Evolutionary conservation across 2,888 invertebrate genomes (phyloP).

Genomic region (Phanerotoma sp.): DNA sequence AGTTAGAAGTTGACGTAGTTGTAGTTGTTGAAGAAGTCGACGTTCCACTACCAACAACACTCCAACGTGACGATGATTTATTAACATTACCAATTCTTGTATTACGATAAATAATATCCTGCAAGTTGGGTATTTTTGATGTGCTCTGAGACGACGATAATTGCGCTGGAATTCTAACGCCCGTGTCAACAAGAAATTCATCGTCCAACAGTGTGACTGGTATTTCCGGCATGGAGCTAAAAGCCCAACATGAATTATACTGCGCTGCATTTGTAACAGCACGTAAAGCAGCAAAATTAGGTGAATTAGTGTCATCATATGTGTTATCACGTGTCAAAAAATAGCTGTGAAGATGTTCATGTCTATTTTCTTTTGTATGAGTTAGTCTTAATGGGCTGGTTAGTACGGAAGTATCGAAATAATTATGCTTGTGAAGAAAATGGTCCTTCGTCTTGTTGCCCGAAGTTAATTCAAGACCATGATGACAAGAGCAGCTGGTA

Average conservation of each 20-base stretch:
- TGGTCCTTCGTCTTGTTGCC: conserved; percentile 20
- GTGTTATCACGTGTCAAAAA: conserved; percentile 30
- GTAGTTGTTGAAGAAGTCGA: neutral
- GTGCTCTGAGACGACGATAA: conserved; percentile 45
- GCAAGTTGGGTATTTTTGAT: conserved; percentile 51
- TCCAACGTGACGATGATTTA: conserved; percentile 36
- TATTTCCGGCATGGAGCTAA: conserved; percentile 54
- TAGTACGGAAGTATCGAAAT: conserved; percentile 35
- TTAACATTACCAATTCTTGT: conserved; percentile 35
- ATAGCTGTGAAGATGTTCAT: conserved; percentile 40
- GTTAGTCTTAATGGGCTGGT: conserved; percentile 42
- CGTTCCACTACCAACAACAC: conserved; percentile 13
- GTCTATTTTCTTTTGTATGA: conserved; percentile 41
- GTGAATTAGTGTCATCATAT: conserved; percentile 20
- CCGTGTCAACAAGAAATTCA: conserved; percentile 55
- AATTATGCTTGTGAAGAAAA: conserved; percentile 29
- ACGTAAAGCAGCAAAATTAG: conserved; percentile 39
- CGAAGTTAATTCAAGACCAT: conserved; percentile 25
- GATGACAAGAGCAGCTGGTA: conserved; percentile 23
- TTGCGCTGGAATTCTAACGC: conserved; percentile 52
- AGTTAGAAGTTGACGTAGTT: conserved; percentile 27
- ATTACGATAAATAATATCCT: conserved; percentile 46
- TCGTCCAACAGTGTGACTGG: conserved; percentile 52
- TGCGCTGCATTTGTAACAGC: conserved; percentile 42
- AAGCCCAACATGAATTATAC: conserved; percentile 54